Evolutionary conservation across 2,888 invertebrate species (phyloP).

Genomic region (Thumatha senex): DNA sequence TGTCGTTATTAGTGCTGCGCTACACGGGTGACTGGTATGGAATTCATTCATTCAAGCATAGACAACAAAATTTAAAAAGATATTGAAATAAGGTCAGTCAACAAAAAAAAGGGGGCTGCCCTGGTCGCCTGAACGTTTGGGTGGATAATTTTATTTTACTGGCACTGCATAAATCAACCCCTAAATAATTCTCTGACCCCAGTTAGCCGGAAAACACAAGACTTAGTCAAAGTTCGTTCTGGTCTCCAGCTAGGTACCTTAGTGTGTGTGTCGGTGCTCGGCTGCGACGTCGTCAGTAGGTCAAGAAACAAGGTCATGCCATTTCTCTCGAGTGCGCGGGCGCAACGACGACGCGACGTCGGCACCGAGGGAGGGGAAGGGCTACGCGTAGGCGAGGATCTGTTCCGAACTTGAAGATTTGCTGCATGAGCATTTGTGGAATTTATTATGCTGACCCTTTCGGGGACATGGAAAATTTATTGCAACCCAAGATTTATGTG

Average conservation of each 20-base stretch:
- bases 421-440: constrained; percentile 9
- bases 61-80: too few relatives aligned
- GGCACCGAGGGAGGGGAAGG: constrained; percentile 35
- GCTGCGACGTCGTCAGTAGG: constrained; percentile 79
- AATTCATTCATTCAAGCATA: too few relatives aligned
- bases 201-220: constrained; percentile 8
- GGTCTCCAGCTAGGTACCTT: constrained; percentile 14
- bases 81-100: too few relatives aligned
- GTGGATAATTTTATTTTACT: too few relatives aligned
- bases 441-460: background rate
- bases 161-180: too few relatives aligned
- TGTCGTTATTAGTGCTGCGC: too few relatives aligned
- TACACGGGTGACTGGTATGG: too few relatives aligned
- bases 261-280: constrained; percentile 56
- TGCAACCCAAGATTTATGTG: background rate
- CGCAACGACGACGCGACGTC: constrained; percentile 10
- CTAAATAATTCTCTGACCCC: background rate
- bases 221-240: constrained; percentile 20
- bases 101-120: too few relatives aligned
- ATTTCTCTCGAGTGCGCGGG: constrained; percentile 64
- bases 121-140: too few relatives aligned
- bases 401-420: constrained; percentile 25
- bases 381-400: constrained; percentile 42
- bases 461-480: background rate
- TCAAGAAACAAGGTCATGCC: constrained; percentile 80